Percentiles rank a stretch among this genome's conserved stretches.
Conservation (phyloP, 2,113 vertebrate genomes). For the Chelonoidis abingdonii region DNA sequence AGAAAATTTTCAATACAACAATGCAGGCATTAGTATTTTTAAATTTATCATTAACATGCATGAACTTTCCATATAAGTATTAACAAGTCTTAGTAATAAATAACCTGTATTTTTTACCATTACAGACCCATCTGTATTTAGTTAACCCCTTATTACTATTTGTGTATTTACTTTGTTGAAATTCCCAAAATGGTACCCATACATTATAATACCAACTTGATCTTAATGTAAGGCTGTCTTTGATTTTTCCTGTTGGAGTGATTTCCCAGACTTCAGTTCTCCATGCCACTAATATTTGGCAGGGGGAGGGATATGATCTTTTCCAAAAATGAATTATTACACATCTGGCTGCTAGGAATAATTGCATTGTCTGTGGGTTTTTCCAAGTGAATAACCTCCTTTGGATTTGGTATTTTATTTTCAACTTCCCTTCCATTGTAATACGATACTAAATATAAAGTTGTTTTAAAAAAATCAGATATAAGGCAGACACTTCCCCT, state of each 20-base stretch:
- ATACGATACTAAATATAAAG: background rate
- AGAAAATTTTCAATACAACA: background rate
- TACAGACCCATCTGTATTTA: background rate
- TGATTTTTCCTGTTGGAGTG: background rate
- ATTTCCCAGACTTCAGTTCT: background rate
- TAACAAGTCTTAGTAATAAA: background rate
- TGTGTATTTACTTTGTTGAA: background rate
- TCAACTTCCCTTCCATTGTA: background rate
- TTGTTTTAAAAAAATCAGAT: background rate
- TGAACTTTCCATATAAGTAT: background rate
- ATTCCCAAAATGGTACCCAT: background rate
- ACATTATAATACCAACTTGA: background rate
- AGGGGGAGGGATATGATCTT: background rate
- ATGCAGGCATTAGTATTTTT: background rate
- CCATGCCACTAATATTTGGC: background rate
- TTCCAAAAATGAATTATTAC: background rate
- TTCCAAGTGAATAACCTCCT: constrained; percentile 1
- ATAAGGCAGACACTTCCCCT: background rate
- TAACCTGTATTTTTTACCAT: background rate
- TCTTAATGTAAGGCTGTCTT: background rate
- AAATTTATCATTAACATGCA: background rate
- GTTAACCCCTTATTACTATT: background rate
- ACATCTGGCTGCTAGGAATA: background rate
- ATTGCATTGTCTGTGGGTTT: background rate
- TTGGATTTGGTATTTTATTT: background rate